Percentiles rank a stretch among this genome's conserved stretches.
These are phyloP conservation scores for Mus minutoides DNA, from an alignment of 2,797 vertebrate species.

Conservation along the genomic window DNA sequence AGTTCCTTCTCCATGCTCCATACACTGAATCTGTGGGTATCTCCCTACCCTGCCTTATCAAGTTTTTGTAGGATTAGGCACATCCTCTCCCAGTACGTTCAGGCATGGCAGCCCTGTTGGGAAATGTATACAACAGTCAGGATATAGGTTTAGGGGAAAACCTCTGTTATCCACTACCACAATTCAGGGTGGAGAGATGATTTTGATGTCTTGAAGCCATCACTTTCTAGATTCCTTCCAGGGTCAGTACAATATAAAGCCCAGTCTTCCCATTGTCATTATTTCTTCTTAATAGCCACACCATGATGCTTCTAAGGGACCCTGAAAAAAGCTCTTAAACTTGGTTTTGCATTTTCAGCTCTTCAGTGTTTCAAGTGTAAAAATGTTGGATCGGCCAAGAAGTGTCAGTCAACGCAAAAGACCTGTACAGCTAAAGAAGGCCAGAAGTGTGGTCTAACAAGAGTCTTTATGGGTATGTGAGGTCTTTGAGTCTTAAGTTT, in stretches of 20 bases:
- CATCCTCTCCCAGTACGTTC: not conserved
- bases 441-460: not conserved
- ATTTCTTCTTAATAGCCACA: not conserved
- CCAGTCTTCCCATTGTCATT: not conserved
- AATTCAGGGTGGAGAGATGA: not conserved
- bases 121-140: not conserved
- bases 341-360: not conserved
- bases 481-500: not conserved
- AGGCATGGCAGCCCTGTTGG: not conserved
- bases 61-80: not conserved
- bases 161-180: too few relatives aligned
- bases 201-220: not conserved
- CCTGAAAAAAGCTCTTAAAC: not conserved
- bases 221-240: not conserved
- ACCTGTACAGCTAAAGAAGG: not conserved
- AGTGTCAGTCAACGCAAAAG: rapidly evolving
- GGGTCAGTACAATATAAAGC: not conserved
- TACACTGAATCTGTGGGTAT: not conserved
- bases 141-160: not conserved
- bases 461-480: rapidly evolving
- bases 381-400: rapidly evolving
- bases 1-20: not conserved
- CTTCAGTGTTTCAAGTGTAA: not conserved
- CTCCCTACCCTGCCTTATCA: not conserved
- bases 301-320: not conserved